Evolutionary conservation across 2,888 invertebrate species (phyloP).

Genomic region (Lepidochrysops patricia): DNA sequence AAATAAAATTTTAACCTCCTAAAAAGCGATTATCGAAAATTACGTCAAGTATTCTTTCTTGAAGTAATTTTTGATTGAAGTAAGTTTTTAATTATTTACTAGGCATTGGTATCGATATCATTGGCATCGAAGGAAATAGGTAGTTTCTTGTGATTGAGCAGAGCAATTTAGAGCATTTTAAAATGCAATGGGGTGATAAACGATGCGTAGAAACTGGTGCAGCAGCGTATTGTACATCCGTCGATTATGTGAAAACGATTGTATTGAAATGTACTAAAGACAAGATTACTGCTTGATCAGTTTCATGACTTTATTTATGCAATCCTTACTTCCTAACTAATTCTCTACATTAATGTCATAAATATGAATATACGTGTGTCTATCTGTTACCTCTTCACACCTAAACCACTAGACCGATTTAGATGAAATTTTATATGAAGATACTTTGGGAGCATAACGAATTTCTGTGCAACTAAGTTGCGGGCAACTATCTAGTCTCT

Average conservation of each 20-base stretch:
- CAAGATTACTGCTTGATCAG: too few species aligned
- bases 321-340: too few species aligned
- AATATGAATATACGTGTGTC: too few species aligned
- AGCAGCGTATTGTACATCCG: constrained; percentile 34
- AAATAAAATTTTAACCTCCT: neutral
- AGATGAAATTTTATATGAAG: too few species aligned
- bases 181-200: constrained; percentile 55
- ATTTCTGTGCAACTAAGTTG: too few species aligned
- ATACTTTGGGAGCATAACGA: too few species aligned
- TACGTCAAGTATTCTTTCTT: too few species aligned
- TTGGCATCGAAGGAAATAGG: constrained; percentile 6
- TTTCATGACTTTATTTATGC: too few species aligned
- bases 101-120: neutral
- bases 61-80: neutral
- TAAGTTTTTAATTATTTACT: neutral
- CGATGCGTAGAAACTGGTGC: constrained; percentile 41
- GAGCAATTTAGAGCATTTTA: constrained; percentile 31
- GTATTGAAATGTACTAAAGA: neutral
- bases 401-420: too few species aligned
- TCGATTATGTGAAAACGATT: constrained; percentile 24
- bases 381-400: too few species aligned
- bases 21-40: too few species aligned
- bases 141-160: constrained; percentile 17
- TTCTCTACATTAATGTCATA: neutral
- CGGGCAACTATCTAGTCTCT: too few species aligned